A percentile compares a stretch with the other conserved stretches of the same genome.
These are phyloP conservation scores for Vidua chalybeata DNA, from an alignment of 2,113 vertebrate genomes.

Conservation along the genomic window DNA sequence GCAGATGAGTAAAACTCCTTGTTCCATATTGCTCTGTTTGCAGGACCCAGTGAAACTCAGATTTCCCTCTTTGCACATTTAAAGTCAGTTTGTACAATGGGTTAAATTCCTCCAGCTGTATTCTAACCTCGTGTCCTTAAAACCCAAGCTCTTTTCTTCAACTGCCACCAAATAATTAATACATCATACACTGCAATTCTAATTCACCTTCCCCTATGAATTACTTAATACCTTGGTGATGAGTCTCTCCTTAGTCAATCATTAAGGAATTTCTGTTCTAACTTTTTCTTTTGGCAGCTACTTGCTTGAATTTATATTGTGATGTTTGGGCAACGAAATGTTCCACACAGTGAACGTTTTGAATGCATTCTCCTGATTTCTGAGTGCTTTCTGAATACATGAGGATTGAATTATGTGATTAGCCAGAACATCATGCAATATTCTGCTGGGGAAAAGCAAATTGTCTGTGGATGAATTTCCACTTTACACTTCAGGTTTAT, in stretches of 20 bases:
- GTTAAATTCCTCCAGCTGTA: slow-evolving; percentile 5
- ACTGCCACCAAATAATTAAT: slow-evolving; percentile 5
- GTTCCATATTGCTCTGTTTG: background rate
- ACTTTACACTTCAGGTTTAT: background rate
- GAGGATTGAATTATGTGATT: background rate
- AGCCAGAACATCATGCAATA: background rate
- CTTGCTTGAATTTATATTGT: background rate
- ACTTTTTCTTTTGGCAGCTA: slow-evolving; percentile 29
- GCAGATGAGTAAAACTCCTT: background rate
- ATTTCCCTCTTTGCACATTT: background rate
- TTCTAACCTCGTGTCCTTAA: background rate
- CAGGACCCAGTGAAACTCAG: background rate
- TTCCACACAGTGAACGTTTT: background rate
- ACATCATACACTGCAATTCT: background rate
- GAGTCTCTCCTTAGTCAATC: slow-evolving; percentile 5
- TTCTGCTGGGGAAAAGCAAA: background rate
- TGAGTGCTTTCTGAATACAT: background rate
- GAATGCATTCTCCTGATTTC: background rate
- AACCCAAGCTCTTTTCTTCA: background rate
- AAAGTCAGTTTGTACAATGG: background rate
- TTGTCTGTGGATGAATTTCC: background rate
- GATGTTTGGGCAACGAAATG: background rate
- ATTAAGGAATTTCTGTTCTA: slow-evolving; percentile 36
- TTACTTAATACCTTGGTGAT: slow-evolving; percentile 27
- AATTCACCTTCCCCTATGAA: slow-evolving; percentile 18